A percentile compares a stretch with the other conserved stretches of the same genome.
Evolutionary conservation across 2,888 invertebrate species (phyloP).

Genomic region (Dryobotodes eremita): DNA sequence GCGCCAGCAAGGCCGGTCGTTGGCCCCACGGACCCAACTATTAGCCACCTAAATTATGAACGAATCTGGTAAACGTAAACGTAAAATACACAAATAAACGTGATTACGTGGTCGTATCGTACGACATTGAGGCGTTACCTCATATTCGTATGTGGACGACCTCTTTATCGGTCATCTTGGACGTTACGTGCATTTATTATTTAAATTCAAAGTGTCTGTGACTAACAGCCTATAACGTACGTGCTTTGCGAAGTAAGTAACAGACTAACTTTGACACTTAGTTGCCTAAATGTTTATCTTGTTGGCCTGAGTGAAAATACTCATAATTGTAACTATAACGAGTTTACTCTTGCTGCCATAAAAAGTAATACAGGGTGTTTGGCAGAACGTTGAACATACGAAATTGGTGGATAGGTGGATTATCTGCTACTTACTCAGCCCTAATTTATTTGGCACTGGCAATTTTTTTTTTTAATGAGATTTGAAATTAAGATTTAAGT

Average conservation of each 20-base stretch:
- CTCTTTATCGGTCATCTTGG: slow-evolving; percentile 88
- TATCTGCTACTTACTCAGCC: too few relatives aligned
- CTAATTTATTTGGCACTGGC: too few relatives aligned
- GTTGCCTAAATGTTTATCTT: slow-evolving; percentile 56
- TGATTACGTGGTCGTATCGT: slow-evolving; percentile 57
- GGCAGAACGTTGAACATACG: too few relatives aligned
- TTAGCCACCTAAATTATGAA: slow-evolving; percentile 73
- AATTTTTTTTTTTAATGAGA: too few relatives aligned
- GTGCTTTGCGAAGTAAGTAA: slow-evolving; percentile 70
- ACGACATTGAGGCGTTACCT: slow-evolving; percentile 79
- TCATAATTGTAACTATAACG: slow-evolving; percentile 34
- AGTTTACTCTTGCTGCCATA: slow-evolving; percentile 31
- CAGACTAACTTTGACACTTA: slow-evolving; percentile 68
- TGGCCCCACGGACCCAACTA: slow-evolving; percentile 75
- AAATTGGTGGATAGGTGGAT: too few relatives aligned
- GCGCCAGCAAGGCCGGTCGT: slow-evolving; percentile 83
- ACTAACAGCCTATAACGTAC: slow-evolving; percentile 77
- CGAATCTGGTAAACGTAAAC: slow-evolving; percentile 61
- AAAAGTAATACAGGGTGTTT: slow-evolving; percentile 8
- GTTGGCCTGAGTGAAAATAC: slow-evolving; percentile 22
- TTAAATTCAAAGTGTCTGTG: slow-evolving; percentile 83
- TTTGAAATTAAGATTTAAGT: too few relatives aligned
- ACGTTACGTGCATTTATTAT: slow-evolving; percentile 85
- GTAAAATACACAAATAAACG: slow-evolving; percentile 43
- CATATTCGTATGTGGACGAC: slow-evolving; percentile 82